Conservation (phyloP, 2,113 vertebrate genomes). For the Telmatochromis brachygnathus region DNA sequence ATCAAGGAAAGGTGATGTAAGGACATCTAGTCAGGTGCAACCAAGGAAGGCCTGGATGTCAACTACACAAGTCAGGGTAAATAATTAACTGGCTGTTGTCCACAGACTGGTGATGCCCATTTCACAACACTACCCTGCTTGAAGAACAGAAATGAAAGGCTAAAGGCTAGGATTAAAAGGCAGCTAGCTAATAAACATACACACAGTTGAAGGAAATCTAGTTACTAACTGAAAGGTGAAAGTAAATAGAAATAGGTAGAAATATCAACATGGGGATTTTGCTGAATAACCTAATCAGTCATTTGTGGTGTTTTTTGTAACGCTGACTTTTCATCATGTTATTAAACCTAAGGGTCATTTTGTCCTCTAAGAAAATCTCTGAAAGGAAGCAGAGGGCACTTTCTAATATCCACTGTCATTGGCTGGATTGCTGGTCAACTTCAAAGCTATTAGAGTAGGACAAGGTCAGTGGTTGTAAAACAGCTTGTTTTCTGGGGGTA, state of each 20-base stretch:
- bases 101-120: background rate
- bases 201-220: background rate
- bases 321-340: background rate
- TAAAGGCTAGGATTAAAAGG: background rate
- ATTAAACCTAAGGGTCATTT: background rate
- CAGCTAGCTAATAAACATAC: background rate
- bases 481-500: slow-evolving; percentile 15
- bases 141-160: background rate
- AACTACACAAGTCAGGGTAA: background rate
- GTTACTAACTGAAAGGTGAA: background rate
- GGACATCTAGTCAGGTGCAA: background rate
- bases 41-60: background rate
- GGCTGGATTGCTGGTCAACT: slow-evolving; percentile 14
- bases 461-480: slow-evolving; percentile 28
- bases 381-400: slow-evolving; percentile 7
- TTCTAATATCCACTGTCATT: slow-evolving; percentile 11
- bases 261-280: background rate
- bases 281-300: background rate
- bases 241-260: background rate
- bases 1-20: background rate
- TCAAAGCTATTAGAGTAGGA: slow-evolving; percentile 27
- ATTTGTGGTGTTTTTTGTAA: background rate
- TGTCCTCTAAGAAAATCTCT: slow-evolving; percentile 7
- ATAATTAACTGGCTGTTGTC: background rate
- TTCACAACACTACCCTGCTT: background rate